Percentiles rank a stretch among this genome's conserved stretches.
Evolutionary conservation across 1,140 invertebrate genomes (phyloP).

Genomic region (Bombus ignitus): DNA sequence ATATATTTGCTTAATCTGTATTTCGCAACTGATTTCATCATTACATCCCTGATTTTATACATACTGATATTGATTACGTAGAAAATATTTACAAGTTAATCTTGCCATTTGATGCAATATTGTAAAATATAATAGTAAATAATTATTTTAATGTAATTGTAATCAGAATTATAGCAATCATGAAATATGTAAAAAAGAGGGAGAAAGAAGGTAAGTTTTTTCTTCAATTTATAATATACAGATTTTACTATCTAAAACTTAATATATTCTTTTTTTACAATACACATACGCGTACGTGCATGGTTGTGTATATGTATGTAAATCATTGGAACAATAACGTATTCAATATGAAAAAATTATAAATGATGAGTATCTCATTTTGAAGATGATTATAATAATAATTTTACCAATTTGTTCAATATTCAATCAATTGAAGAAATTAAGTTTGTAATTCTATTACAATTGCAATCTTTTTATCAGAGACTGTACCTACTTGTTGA

Average conservation of each 20-base stretch:
- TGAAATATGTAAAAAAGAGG: background rate
- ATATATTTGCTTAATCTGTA: conserved; percentile 56
- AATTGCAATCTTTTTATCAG: background rate
- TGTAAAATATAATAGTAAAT: background rate
- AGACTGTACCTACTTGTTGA: conserved; percentile 29
- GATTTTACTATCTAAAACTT: background rate
- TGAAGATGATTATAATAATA: background rate
- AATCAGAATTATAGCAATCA: background rate
- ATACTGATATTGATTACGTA: conserved; percentile 32
- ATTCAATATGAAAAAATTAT: background rate
- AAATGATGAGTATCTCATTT: background rate
- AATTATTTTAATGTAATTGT: background rate
- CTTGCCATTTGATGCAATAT: background rate
- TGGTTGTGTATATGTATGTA: too few relatives aligned
- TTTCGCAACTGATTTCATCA: conserved; percentile 73
- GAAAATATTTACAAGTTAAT: conserved; percentile 47
- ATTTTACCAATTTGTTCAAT: background rate
- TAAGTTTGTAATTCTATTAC: background rate
- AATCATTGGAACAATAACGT: background rate
- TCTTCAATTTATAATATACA: background rate
- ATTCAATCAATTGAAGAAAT: background rate
- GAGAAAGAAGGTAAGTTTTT: too few relatives aligned
- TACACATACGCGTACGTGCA: background rate
- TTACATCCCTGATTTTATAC: background rate
- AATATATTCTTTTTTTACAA: background rate